Conservation (phyloP, 2,888 invertebrate species). For the Thymelicus sylvestris region DNA sequence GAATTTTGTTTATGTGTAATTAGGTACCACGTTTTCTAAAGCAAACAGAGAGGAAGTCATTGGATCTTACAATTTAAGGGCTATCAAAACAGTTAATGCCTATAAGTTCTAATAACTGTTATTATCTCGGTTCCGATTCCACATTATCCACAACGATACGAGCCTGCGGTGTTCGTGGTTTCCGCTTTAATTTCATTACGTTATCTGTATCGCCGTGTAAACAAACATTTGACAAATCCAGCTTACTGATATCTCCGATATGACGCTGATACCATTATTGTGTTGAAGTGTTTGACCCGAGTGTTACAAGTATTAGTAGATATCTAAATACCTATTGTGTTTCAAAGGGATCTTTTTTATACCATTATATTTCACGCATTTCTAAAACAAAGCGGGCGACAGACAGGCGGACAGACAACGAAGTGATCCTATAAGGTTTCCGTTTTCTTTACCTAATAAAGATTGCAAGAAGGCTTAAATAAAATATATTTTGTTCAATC, state of each 20-base stretch:
- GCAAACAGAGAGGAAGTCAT: no score
- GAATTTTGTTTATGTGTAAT: no score
- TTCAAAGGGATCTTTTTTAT: not conserved
- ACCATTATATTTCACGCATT: not conserved
- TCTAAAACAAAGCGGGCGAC: no score
- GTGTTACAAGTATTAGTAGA: not conserved
- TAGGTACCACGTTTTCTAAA: no score
- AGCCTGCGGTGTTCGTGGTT: not conserved
- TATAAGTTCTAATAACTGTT: not conserved
- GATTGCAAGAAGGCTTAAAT: not conserved
- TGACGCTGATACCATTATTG: not conserved
- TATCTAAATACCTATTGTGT: not conserved
- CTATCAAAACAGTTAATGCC: no score
- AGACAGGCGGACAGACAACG: no score
- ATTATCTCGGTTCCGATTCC: not conserved
- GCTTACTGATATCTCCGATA: slow-evolving; percentile 4
- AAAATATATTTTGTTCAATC: not conserved
- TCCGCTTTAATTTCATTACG: not conserved
- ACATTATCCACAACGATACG: not conserved
- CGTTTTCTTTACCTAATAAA: no score
- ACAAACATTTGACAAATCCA: slow-evolving; percentile 7
- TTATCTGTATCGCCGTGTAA: slow-evolving; percentile 5
- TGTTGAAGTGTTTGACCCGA: not conserved
- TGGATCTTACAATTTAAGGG: no score
- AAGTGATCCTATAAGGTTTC: no score